Evolutionary conservation across 2,113 vertebrate genomes (phyloP).

Genomic region (Addax nasomaculatus): DNA sequence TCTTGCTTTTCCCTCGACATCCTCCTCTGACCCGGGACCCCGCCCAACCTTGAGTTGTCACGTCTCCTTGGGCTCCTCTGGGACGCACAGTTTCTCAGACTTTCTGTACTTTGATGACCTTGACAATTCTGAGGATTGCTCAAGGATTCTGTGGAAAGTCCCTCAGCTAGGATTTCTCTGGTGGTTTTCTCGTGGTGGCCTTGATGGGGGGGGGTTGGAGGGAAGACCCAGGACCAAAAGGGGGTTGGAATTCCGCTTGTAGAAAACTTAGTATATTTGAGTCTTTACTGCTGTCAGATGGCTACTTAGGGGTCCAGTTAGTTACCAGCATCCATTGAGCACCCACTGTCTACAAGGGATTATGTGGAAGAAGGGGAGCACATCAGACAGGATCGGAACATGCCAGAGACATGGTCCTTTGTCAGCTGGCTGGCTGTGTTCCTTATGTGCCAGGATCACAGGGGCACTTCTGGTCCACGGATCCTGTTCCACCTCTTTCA

Average conservation of each 20-base stretch:
- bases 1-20: neutral
- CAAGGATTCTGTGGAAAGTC: rapidly evolving
- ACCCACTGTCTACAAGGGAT: neutral
- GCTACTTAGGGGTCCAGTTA: neutral
- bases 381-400: neutral
- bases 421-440: neutral
- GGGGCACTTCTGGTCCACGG: neutral
- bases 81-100: rapidly evolving
- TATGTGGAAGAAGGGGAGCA: neutral
- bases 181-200: rapidly evolving
- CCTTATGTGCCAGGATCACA: neutral
- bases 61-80: neutral
- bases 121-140: rapidly evolving
- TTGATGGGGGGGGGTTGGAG: no score
- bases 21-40: neutral
- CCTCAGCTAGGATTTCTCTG: rapidly evolving
- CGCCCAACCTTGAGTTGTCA: rapidly evolving
- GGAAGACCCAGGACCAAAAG: neutral
- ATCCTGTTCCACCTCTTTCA: neutral
- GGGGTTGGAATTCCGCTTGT: neutral
- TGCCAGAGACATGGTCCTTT: neutral
- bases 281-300: neutral
- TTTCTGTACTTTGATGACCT: neutral
- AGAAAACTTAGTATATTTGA: neutral
- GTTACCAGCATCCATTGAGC: neutral